A percentile compares a stretch with the other conserved stretches of the same genome.
Evolutionary conservation across 2,797 vertebrate species (phyloP).

Genomic region (Sebastes itinus): DNA sequence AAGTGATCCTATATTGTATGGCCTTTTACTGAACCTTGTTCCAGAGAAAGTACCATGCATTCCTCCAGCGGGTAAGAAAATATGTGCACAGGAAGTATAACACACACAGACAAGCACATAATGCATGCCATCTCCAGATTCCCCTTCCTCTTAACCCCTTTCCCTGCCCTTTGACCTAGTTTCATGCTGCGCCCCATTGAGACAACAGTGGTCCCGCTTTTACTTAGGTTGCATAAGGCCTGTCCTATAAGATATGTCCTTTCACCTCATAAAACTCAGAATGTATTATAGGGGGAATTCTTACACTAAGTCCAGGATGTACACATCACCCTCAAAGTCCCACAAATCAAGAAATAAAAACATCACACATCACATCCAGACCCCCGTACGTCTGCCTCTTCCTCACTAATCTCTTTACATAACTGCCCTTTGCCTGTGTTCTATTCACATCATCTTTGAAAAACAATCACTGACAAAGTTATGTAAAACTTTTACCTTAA

Average conservation of each 20-base stretch:
- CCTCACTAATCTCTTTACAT: background rate
- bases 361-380: background rate
- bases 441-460: background rate
- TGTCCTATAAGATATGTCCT: constrained; percentile 16
- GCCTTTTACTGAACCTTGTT: constrained; percentile 12
- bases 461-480: constrained; percentile 15
- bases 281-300: constrained; percentile 32
- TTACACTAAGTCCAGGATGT: constrained; percentile 24
- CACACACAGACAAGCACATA: constrained; percentile 9
- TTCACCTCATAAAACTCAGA: constrained; percentile 43
- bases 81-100: constrained; percentile 8
- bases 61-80: constrained; percentile 24
- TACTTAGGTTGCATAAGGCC: constrained; percentile 32
- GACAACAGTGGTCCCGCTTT: constrained; percentile 9
- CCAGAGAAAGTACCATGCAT: constrained; percentile 8
- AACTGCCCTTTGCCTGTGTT: background rate
- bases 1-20: background rate
- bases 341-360: constrained; percentile 55
- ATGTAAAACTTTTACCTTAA: constrained; percentile 20
- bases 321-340: constrained; percentile 6
- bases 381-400: background rate
- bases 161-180: constrained; percentile 41
- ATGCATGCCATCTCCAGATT: constrained; percentile 2
- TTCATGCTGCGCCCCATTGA: constrained; percentile 27
- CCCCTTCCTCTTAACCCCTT: constrained; percentile 11